phyloP scores from a whole-genome alignment of 2,797 vertebrate genomes.

The Chelidonichthys spinosus region DNA sequence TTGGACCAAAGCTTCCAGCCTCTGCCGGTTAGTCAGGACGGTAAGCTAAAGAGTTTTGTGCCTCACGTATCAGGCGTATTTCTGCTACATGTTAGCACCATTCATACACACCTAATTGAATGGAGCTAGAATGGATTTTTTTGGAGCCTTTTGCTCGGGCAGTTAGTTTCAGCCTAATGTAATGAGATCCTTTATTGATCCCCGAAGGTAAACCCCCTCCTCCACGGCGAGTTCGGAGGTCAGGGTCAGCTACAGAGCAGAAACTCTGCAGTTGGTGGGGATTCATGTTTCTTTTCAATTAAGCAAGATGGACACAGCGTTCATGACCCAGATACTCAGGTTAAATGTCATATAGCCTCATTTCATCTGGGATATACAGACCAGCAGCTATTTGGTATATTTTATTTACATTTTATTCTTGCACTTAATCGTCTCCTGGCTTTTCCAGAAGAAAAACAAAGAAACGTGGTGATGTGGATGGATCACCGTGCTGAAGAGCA shows the following conservation, averaged over 20 bases:
- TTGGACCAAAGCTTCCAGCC: slow-evolving; percentile 89
- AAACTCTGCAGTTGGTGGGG: slow-evolving; percentile 6
- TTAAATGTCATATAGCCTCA: neutral
- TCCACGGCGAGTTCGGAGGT: slow-evolving; percentile 44
- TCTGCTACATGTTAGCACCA: neutral
- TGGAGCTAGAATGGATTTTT: neutral
- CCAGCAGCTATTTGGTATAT: neutral
- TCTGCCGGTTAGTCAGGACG: slow-evolving; percentile 88
- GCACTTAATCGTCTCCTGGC: neutral
- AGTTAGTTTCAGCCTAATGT: slow-evolving; percentile 23
- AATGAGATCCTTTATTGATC: slow-evolving; percentile 45
- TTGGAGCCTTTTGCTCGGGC: neutral
- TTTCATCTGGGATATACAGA: too few relatives aligned
- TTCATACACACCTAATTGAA: neutral
- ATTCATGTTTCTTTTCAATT: slow-evolving; percentile 15
- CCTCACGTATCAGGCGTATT: neutral
- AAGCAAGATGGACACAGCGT: neutral
- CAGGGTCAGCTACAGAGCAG: slow-evolving; percentile 37
- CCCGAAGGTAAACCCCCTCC: slow-evolving; percentile 16
- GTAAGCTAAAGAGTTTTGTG: slow-evolving; percentile 70
- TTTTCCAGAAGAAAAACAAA: slow-evolving; percentile 82
- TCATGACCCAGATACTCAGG: slow-evolving; percentile 1
- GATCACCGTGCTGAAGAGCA: slow-evolving; percentile 93
- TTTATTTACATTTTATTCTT: neutral
- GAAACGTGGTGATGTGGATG: slow-evolving; percentile 98